These are phyloP conservation scores for Drosophila fuyamai DNA, from an alignment of 1,140 invertebrate genomes.

Conservation along the genomic window DNA sequence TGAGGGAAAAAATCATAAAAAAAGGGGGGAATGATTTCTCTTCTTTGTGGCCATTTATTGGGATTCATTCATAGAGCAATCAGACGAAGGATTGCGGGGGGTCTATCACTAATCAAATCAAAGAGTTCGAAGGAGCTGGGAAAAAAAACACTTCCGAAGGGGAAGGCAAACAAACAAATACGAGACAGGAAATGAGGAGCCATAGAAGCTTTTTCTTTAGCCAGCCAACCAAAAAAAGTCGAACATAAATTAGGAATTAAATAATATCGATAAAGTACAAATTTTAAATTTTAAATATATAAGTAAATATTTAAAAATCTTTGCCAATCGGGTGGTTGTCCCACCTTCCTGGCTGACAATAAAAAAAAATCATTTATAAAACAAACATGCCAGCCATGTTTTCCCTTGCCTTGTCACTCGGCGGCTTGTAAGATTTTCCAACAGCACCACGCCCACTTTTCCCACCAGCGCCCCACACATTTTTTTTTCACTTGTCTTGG, in stretches of 20 bases:
- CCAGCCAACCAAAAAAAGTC: conserved; percentile 5
- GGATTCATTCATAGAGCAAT: conserved; percentile 70
- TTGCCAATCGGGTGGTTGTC: not conserved
- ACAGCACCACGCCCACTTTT: conserved; percentile 30
- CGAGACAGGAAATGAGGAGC: conserved; percentile 49
- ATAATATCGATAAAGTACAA: conserved; percentile 10
- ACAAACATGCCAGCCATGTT: conserved; percentile 62
- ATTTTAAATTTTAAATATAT: not conserved
- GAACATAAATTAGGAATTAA: conserved; percentile 20
- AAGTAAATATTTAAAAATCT: not conserved
- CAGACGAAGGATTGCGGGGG: conserved; percentile 33
- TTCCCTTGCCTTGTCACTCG: conserved; percentile 62
- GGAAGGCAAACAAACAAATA: conserved; percentile 40
- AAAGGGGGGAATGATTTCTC: conserved; percentile 16
- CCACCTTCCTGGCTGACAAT: conserved; percentile 62
- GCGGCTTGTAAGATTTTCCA: conserved; percentile 61
- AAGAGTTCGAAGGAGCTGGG: conserved; percentile 52
- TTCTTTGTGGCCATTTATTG: conserved; percentile 65
- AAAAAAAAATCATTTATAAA: conserved; percentile 78
- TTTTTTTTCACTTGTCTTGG: conserved; percentile 13
- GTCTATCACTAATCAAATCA: conserved; percentile 68
- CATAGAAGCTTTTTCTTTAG: not conserved
- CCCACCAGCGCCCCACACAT: not conserved
- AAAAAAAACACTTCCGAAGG: conserved; percentile 51
- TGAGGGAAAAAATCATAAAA: conserved; percentile 30